Conservation (phyloP, 2,797 vertebrate species). For the Cephalopachus bancanus region DNA sequence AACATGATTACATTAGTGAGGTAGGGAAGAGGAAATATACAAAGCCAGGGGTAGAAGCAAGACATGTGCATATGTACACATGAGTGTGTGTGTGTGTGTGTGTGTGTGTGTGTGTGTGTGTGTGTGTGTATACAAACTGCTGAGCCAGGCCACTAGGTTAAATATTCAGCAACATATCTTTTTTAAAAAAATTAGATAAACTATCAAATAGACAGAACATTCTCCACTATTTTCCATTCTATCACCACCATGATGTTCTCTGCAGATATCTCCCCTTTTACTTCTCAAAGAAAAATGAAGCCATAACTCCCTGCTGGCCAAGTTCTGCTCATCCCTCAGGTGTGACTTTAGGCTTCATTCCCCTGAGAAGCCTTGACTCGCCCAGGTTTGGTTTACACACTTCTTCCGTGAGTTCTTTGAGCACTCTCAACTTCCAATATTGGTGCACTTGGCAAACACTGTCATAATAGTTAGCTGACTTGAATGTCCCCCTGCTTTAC, state of each 20-base stretch:
- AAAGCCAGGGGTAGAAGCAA: background rate
- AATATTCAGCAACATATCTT: background rate
- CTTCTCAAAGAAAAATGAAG: background rate
- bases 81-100: no score
- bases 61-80: no score
- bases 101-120: background rate
- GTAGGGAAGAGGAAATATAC: background rate
- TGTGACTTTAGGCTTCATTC: background rate
- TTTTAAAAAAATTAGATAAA: background rate
- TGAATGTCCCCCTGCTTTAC: background rate
- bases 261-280: background rate
- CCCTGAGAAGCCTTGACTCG: background rate
- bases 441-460: background rate
- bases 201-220: background rate
- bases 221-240: background rate
- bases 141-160: background rate
- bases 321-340: background rate
- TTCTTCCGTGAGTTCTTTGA: background rate
- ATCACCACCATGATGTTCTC: background rate
- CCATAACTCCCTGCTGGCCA: background rate
- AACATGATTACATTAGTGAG: background rate
- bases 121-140: background rate
- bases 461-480: background rate
- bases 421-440: no score
- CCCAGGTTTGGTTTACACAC: background rate